Evolutionary conservation across 2,797 vertebrate species (phyloP).

Genomic region (Austrolebias charrua): DNA sequence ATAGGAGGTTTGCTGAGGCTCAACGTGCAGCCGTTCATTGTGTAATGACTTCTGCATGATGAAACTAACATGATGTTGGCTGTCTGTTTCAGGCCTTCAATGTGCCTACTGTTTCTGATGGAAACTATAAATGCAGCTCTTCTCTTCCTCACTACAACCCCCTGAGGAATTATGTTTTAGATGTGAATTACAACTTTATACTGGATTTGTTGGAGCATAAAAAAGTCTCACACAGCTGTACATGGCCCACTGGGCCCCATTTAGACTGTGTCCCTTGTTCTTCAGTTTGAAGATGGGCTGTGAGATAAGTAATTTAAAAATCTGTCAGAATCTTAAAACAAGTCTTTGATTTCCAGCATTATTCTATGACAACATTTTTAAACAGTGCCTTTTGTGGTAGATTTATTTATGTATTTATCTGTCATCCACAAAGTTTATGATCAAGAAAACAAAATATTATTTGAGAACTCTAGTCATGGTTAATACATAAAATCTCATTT

Average conservation of each 20-base stretch:
- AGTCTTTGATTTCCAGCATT: not conserved
- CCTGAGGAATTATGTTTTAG: conserved; percentile 16
- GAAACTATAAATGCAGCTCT: conserved; percentile 51
- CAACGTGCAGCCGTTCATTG: not conserved
- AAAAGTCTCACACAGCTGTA: conserved; percentile 16
- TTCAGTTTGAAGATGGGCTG: conserved; percentile 4
- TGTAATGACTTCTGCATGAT: conserved; percentile 25
- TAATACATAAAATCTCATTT: too few relatives aligned
- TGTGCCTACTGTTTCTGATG: conserved; percentile 30
- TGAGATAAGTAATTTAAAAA: not conserved
- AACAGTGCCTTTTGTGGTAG: too few relatives aligned
- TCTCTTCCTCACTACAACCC: conserved; percentile 25
- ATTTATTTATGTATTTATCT: too few relatives aligned
- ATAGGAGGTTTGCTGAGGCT: conserved; percentile 18
- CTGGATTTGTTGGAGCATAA: conserved; percentile 23
- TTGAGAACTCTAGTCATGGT: too few relatives aligned
- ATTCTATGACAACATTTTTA: too few relatives aligned
- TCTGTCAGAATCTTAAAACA: not conserved
- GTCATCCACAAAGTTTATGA: too few relatives aligned
- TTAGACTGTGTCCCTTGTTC: conserved; percentile 14
- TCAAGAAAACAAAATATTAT: too few relatives aligned
- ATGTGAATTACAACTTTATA: conserved; percentile 15
- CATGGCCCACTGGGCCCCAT: conserved; percentile 13
- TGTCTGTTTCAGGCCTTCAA: conserved; percentile 16
- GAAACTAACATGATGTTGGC: conserved; percentile 23